Percentiles rank a stretch among this genome's conserved stretches.
These are phyloP conservation scores for Drosophila lini DNA, from an alignment of 1,140 invertebrate species.

Conservation along the genomic window DNA sequence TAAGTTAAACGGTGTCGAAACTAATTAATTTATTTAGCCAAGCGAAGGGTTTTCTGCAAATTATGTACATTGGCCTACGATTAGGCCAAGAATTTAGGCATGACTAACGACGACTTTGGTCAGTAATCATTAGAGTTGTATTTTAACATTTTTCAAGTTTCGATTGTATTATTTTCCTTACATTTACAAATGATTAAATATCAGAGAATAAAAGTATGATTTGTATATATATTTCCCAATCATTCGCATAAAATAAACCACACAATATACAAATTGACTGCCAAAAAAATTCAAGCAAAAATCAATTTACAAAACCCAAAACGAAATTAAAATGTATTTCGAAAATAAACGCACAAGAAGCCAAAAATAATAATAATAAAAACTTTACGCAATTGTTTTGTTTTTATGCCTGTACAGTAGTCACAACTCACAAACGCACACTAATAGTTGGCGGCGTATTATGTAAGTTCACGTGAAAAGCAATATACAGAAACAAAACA, in stretches of 20 bases:
- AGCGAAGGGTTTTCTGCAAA: slow-evolving; percentile 31
- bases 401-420: slow-evolving; percentile 23
- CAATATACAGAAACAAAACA: slow-evolving; percentile 28
- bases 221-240: not conserved
- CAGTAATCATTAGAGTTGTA: not conserved
- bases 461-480: slow-evolving; percentile 66
- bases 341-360: slow-evolving; percentile 58
- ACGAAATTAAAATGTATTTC: slow-evolving; percentile 53
- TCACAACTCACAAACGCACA: slow-evolving; percentile 7
- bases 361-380: slow-evolving; percentile 12
- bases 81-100: slow-evolving; percentile 11
- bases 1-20: slow-evolving; percentile 50
- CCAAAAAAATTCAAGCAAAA: slow-evolving; percentile 43
- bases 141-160: not conserved
- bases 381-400: slow-evolving; percentile 45
- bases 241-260: not conserved
- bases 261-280: slow-evolving; percentile 57
- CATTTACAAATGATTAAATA: not conserved
- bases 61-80: not conserved
- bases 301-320: slow-evolving; percentile 32
- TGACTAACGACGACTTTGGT: not conserved
- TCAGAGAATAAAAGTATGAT: not conserved
- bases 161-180: no score
- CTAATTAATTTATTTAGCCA: slow-evolving; percentile 39
- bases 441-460: slow-evolving; percentile 25